phyloP scores from a whole-genome alignment of 1,140 invertebrate genomes.

The Coptotermes formosanus region DNA sequence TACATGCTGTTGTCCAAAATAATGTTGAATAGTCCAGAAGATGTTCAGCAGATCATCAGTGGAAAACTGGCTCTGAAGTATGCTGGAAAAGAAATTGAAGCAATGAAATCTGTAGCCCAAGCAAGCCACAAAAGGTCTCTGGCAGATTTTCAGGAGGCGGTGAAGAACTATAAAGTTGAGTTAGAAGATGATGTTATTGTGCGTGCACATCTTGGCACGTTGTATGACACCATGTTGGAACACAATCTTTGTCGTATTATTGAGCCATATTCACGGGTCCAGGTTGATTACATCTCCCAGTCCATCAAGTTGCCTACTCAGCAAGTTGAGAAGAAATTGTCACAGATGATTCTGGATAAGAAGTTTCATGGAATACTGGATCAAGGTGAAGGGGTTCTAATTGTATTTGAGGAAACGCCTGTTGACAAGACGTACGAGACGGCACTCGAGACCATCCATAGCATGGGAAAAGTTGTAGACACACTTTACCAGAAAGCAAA shows the following conservation, averaged over 20 bases:
- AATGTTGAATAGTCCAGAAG: slow-evolving; percentile 94
- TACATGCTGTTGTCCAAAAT: slow-evolving; percentile 99
- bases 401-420: slow-evolving; percentile 95
- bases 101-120: slow-evolving; percentile 95
- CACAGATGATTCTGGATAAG: slow-evolving; percentile 99
- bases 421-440: slow-evolving; percentile 97
- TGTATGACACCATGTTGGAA: slow-evolving; percentile 98
- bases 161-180: slow-evolving; percentile 85
- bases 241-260: slow-evolving; percentile 98
- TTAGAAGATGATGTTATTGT: slow-evolving; percentile 96
- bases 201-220: slow-evolving; percentile 89
- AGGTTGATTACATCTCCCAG: slow-evolving; percentile 78
- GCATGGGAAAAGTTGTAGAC: slow-evolving; percentile 99
- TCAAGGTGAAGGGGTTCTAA: slow-evolving; percentile 95
- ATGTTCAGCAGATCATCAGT: slow-evolving; percentile 92
- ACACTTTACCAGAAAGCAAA: slow-evolving; percentile 98
- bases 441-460: slow-evolving; percentile 94
- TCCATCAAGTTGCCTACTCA: slow-evolving; percentile 85
- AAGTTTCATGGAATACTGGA: slow-evolving; percentile 96
- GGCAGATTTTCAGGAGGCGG: slow-evolving; percentile 89
- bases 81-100: slow-evolving; percentile 91
- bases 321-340: slow-evolving; percentile 97
- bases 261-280: slow-evolving; percentile 95
- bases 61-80: slow-evolving; percentile 97
- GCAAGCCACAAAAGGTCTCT: slow-evolving; percentile 95